Percentiles rank a stretch among this genome's conserved stretches.
These are phyloP conservation scores for Pediacus dermestoides DNA, from an alignment of 2,888 invertebrate genomes.

Conservation along the genomic window DNA sequence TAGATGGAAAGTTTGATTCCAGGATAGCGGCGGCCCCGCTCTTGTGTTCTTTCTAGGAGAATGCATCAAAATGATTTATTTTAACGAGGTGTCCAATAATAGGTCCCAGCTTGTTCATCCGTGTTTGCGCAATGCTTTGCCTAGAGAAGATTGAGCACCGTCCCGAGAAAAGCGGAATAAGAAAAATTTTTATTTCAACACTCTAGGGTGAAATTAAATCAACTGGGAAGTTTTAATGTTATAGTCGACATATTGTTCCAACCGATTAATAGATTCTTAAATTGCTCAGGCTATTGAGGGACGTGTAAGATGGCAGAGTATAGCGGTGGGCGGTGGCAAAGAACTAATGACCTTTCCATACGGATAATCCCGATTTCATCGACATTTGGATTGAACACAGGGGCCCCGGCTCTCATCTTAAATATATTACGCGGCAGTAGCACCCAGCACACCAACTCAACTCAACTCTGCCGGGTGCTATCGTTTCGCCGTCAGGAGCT, in stretches of 20 bases:
- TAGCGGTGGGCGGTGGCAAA: conserved; percentile 12
- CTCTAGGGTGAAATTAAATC: conserved; percentile 47
- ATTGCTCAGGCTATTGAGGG: conserved; percentile 16
- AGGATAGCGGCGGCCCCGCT: no score
- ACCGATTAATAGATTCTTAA: conserved; percentile 21
- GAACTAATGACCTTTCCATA: conserved; percentile 25
- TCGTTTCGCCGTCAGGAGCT: conserved; percentile 12
- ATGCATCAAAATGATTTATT: conserved; percentile 49
- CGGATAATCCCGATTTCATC: conserved; percentile 22
- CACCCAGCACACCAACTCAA: conserved; percentile 10
- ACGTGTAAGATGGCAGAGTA: conserved; percentile 13
- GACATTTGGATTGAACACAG: conserved; percentile 13
- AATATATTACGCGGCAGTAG: conserved; percentile 14
- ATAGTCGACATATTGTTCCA: conserved; percentile 8
- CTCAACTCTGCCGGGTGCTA: conserved; percentile 7
- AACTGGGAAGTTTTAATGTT: conserved; percentile 43
- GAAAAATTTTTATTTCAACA: conserved; percentile 38
- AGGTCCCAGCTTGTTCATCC: conserved; percentile 49
- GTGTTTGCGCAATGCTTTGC: conserved; percentile 47
- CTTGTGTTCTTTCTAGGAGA: no score
- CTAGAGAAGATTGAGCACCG: conserved; percentile 38
- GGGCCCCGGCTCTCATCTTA: conserved; percentile 13
- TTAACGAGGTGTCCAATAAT: conserved; percentile 48
- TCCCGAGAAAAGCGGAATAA: conserved; percentile 30
- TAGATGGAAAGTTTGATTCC: no score